phyloP scores from a whole-genome alignment of 2,797 vertebrate genomes.

The Sternotherus odoratus region DNA sequence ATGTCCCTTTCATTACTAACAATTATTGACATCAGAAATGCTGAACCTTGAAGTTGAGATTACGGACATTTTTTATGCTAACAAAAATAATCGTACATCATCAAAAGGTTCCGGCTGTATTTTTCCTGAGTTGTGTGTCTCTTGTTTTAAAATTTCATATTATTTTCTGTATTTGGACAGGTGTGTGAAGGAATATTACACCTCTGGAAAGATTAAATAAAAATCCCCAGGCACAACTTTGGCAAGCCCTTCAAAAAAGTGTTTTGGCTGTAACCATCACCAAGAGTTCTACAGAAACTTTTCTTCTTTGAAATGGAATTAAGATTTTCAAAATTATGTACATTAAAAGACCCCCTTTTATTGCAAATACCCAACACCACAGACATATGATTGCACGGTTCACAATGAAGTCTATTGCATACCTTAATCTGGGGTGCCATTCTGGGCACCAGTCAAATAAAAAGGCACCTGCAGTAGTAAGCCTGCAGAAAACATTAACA shows the following conservation, averaged over 20 bases:
- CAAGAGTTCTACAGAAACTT: background rate
- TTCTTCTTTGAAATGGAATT: background rate
- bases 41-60: slow-evolving; percentile 4
- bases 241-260: background rate
- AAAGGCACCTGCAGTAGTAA: background rate
- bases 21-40: background rate
- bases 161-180: slow-evolving; percentile 7
- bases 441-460: background rate
- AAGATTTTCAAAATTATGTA: background rate
- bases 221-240: background rate
- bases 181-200: background rate
- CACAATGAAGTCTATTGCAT: background rate
- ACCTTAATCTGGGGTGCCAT: background rate
- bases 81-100: background rate
- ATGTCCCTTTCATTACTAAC: slow-evolving; percentile 7
- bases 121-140: rapidly evolving
- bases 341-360: background rate
- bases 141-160: background rate
- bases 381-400: background rate
- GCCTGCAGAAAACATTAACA: background rate
- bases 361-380: background rate
- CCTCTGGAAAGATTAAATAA: background rate
- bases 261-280: background rate
- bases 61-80: slow-evolving; percentile 13
- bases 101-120: background rate